phyloP scores from a whole-genome alignment of 1,140 invertebrate species.

The Orius insidiosus region DNA sequence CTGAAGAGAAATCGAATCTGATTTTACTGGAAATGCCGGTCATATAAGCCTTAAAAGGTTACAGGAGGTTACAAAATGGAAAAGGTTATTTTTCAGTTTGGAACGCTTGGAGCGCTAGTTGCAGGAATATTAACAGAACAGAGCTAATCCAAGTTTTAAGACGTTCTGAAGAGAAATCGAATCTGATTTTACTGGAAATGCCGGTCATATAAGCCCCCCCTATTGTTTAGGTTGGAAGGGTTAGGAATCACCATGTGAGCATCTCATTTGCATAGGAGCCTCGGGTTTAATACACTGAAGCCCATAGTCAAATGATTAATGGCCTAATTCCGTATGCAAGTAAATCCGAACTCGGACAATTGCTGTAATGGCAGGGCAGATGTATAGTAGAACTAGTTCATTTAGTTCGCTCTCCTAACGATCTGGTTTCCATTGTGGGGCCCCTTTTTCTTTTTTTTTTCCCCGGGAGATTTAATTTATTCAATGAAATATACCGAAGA shows the following conservation, averaged over 20 bases:
- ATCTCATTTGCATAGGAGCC: conserved; percentile 10
- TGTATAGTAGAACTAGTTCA: conserved; percentile 12
- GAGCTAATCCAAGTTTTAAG: too few species aligned
- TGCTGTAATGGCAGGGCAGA: conserved; percentile 14
- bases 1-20: too few species aligned
- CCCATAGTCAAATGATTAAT: conserved; percentile 12
- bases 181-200: too few species aligned
- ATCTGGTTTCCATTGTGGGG: conserved; percentile 10
- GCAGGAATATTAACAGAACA: too few species aligned
- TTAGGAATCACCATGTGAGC: not conserved
- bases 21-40: too few species aligned
- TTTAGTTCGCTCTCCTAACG: conserved; percentile 10
- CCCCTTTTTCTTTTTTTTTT: conserved; percentile 1
- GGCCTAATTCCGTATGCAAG: conserved; percentile 14
- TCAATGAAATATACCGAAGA: conserved; percentile 7
- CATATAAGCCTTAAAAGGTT: too few species aligned
- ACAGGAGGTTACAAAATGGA: too few species aligned
- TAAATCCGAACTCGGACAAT: conserved; percentile 15
- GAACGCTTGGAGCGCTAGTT: too few species aligned
- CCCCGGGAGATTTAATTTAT: conserved; percentile 10
- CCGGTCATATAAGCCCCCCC: not conserved
- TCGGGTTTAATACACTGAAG: conserved; percentile 9
- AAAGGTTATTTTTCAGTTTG: too few species aligned
- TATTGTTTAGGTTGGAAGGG: conserved; percentile 6
- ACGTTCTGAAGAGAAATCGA: too few species aligned